Evolutionary conservation across 2,113 vertebrate genomes (phyloP).

Genomic region (Crypturellus undulatus): DNA sequence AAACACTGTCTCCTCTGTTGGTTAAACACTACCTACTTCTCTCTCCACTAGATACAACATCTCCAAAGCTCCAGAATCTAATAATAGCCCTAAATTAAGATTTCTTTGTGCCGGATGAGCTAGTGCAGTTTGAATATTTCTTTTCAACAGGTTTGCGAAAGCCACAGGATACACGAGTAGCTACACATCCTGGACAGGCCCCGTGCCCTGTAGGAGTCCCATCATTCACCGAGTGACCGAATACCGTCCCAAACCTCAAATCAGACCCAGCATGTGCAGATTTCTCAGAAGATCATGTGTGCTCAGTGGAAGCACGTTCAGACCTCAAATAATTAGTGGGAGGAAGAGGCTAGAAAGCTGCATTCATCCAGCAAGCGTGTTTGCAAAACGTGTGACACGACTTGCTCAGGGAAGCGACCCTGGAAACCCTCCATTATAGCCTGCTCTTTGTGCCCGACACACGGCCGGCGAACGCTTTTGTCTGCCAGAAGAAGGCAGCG

Average conservation of each 20-base stretch:
- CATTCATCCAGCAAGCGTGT: not conserved
- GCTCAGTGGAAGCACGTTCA: not conserved
- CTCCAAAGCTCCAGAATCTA: not conserved
- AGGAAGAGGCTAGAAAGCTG: not conserved
- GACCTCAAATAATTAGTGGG: not conserved
- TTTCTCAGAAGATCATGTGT: not conserved
- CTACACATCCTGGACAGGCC: not conserved
- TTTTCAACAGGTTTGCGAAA: not conserved
- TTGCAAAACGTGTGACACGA: not conserved
- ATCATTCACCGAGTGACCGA: not conserved
- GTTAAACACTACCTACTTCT: conserved; percentile 42
- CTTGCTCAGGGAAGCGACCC: not conserved
- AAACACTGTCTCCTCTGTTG: conserved; percentile 48
- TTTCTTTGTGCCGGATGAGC: not conserved
- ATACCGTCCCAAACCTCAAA: not conserved
- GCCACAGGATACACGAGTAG: rapidly evolving
- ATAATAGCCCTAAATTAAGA: not conserved
- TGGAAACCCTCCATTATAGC: not conserved
- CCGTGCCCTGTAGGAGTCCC: rapidly evolving
- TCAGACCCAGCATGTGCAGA: rapidly evolving
- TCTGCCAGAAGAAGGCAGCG: not conserved
- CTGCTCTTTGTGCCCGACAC: not conserved
- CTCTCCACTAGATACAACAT: not conserved
- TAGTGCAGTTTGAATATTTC: not conserved
- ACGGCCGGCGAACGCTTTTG: not conserved